Base-by-base conservation (phyloP, 2,797 vertebrate species). In the Ispidina picta region DNA sequence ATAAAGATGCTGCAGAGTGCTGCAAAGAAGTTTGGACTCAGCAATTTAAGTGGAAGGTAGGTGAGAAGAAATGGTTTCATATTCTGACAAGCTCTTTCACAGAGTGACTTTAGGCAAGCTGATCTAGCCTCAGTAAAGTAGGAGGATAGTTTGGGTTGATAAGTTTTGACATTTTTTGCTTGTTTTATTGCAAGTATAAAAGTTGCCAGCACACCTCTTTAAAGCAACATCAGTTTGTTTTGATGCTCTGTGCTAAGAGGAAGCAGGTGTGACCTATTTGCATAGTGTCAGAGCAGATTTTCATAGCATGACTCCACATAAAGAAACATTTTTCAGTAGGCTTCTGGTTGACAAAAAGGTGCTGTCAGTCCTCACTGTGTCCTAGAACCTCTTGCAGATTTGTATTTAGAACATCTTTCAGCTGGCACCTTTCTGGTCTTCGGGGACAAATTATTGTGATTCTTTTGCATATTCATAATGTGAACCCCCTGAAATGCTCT, bases 21-120 rank as follows among this genome's bases (percentile, higher is more conserved):
- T 63, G 98, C 99, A 72, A 99, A 98, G 93, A 99, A 98, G 95
- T 98, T 99, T 70, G 98, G 98, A 87, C 96, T 99, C 83, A 96
- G 96, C 86, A 98, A 97, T 96, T 97, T 99, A 94, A 98, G 98
- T 83, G 98, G 97, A 96, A 98, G 99, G 99, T 99, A 96, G 96
- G 98, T 82, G 52, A 66, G 56, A 71, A 8, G 58, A 86, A 84
- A 37, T n/a, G 9, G 7, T 4, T 76, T 89, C 72, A 6, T 81
- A 11, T 52, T 81, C 46, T 74, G n/a, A 9, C 1, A 29, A 19
- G 6, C 26, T 76, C 18, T 88, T 88, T 52, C 4, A 2, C 2
- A 0, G 33, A 12, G 5, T 51, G 29, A 20, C 83, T 63, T 52
- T 41, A 9, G 76, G 29, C 52, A 48, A 76, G 14, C 17, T 59